A percentile compares a stretch with the other conserved stretches of the same genome.
These are phyloP conservation scores for Strigamia crassipes DNA, from an alignment of 2,888 invertebrate genomes.

Conservation along the genomic window DNA sequence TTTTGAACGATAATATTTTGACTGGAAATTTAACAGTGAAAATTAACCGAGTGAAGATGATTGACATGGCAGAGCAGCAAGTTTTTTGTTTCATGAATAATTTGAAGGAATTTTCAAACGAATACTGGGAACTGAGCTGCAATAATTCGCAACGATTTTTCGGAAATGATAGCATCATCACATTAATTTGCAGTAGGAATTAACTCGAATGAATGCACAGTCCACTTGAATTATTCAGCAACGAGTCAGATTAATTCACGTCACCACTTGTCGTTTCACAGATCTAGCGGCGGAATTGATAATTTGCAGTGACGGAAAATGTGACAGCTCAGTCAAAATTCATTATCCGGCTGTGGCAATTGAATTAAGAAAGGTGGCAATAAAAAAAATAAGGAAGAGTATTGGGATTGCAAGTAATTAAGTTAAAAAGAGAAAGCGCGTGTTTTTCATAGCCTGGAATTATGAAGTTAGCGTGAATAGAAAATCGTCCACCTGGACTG, in stretches of 20 bases:
- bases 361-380: background rate
- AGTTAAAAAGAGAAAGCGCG: background rate
- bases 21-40: too few species aligned
- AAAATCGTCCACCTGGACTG: background rate
- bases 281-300: background rate
- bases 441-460: background rate
- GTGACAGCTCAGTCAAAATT: slow-evolving; percentile 16
- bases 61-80: background rate
- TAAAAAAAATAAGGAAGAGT: background rate
- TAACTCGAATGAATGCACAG: background rate
- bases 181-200: background rate
- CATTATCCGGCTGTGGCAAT: background rate
- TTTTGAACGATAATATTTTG: too few species aligned
- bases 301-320: slow-evolving; percentile 7
- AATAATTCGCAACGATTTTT: background rate
- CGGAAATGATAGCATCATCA: background rate
- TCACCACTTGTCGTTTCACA: background rate
- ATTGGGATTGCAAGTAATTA: background rate
- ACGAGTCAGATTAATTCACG: slow-evolving; percentile 3
- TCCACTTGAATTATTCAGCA: slow-evolving; percentile 16
- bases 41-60: background rate
- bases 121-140: background rate
- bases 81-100: background rate
- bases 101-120: background rate
- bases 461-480: slow-evolving; percentile 10